A percentile compares a stretch with the other conserved stretches of the same genome.
Evolutionary conservation across 2,888 invertebrate species (phyloP).

Genomic region (Heliconius erato): DNA sequence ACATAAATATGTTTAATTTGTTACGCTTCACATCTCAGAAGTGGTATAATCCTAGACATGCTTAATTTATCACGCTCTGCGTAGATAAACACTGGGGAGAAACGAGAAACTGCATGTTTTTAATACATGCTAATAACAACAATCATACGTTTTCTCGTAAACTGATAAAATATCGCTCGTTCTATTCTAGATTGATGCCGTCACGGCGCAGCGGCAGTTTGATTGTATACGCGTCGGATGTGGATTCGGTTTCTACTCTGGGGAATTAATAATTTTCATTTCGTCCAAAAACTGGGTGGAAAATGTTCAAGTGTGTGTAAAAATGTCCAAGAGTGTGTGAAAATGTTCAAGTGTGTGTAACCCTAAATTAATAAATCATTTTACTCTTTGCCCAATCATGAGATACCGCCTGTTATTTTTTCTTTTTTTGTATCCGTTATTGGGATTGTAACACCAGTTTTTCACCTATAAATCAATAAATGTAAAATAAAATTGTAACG

Average conservation of each 20-base stretch:
- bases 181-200: constrained; percentile 1
- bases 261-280: not conserved
- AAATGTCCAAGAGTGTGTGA: too few species aligned
- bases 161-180: constrained; percentile 27
- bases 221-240: not conserved
- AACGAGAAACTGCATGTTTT: constrained; percentile 39
- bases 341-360: too few species aligned
- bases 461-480: too few species aligned
- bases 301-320: too few species aligned
- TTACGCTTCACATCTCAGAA: constrained; percentile 22
- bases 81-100: constrained; percentile 34
- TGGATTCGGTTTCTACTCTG: not conserved
- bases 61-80: constrained; percentile 31
- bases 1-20: constrained; percentile 28
- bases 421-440: too few species aligned
- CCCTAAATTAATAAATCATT: too few species aligned
- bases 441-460: too few species aligned
- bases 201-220: not conserved
- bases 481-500: too few species aligned
- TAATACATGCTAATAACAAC: constrained; percentile 35
- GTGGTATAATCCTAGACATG: constrained; percentile 35
- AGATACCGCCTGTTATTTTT: too few species aligned
- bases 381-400: too few species aligned
- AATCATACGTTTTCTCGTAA: constrained; percentile 16
- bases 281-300: too few species aligned